Percentiles rank a stretch among this genome's conserved stretches.
Evolutionary conservation across 2,888 invertebrate species (phyloP).

Genomic region (Chymomyza amoena): DNA sequence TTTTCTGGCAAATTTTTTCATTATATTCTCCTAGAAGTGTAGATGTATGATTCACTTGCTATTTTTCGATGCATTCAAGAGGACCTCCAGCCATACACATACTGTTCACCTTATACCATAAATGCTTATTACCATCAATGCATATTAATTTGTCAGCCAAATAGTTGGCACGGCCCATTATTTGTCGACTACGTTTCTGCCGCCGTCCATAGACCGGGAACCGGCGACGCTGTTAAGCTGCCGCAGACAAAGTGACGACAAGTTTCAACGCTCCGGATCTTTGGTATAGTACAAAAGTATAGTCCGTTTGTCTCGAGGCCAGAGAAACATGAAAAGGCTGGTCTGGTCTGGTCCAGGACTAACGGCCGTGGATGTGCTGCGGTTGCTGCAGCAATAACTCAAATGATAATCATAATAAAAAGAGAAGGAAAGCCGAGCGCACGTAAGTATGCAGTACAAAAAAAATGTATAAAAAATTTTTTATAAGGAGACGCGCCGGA

Average conservation of each 20-base stretch:
- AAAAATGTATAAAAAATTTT: slow-evolving; percentile 12
- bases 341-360: too few species aligned
- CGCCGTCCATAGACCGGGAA: slow-evolving; percentile 8
- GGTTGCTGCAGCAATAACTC: slow-evolving; percentile 64
- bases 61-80: too few species aligned
- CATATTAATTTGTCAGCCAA: slow-evolving; percentile 60
- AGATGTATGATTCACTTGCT: too few species aligned
- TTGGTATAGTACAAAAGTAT: not conserved
- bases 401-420: slow-evolving; percentile 70
- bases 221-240: slow-evolving; percentile 24
- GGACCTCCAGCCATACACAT: too few species aligned
- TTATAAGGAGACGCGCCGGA: slow-evolving; percentile 47
- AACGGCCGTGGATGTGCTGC: slow-evolving; percentile 29
- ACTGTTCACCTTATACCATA: not conserved
- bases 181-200: slow-evolving; percentile 32
- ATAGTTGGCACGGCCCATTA: slow-evolving; percentile 49
- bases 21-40: too few species aligned
- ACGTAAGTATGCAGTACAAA: slow-evolving; percentile 51
- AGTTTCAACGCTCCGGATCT: slow-evolving; percentile 8
- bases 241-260: slow-evolving; percentile 68
- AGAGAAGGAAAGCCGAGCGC: slow-evolving; percentile 29
- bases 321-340: slow-evolving; percentile 51
- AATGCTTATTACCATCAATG: slow-evolving; percentile 24
- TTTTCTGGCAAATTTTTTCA: too few species aligned
- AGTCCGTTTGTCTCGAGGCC: slow-evolving; percentile 26